Conservation (phyloP, 2,113 vertebrate genomes). For the Sinocyclocheilus rhinocerous region DNA sequence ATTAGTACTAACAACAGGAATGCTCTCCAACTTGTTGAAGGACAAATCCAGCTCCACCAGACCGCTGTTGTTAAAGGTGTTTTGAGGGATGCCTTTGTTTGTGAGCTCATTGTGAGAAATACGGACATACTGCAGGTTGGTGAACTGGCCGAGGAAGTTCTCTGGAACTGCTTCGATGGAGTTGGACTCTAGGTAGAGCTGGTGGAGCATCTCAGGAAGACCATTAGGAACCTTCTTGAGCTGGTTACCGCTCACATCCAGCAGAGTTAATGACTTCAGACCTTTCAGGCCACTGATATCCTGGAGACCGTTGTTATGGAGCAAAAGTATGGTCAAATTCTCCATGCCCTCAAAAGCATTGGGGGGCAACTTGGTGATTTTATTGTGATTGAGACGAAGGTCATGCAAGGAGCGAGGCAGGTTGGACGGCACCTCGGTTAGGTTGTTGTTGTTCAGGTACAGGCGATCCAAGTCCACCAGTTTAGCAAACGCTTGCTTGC, state of each 20-base stretch:
- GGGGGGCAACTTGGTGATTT: constrained; percentile 81
- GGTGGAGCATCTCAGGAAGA: constrained; percentile 85
- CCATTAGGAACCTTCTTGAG: constrained; percentile 84
- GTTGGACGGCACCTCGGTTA: constrained; percentile 84
- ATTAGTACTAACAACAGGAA: constrained; percentile 86
- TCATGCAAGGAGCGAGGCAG: constrained; percentile 86
- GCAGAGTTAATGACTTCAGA: constrained; percentile 83
- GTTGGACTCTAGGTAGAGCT: constrained; percentile 93
- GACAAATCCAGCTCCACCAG: constrained; percentile 94
- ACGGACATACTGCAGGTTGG: constrained; percentile 86
- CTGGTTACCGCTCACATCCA: constrained; percentile 89
- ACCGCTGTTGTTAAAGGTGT: constrained; percentile 90
- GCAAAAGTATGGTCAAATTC: constrained; percentile 89
- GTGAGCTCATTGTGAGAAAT: constrained; percentile 91
- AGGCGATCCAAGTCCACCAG: constrained; percentile 83
- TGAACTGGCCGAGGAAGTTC: constrained; percentile 81
- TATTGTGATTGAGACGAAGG: constrained; percentile 88
- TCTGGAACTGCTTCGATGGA: constrained; percentile 83
- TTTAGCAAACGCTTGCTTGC: constrained; percentile 83
- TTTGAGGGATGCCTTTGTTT: constrained; percentile 84
- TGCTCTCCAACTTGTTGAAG: constrained; percentile 93
- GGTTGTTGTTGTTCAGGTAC: constrained; percentile 92
- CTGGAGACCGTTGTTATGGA: constrained; percentile 87
- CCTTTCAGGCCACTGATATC: constrained; percentile 83
- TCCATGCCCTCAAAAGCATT: constrained; percentile 86